Percentiles rank a stretch among this genome's conserved stretches.
Conservation (phyloP, 1,140 invertebrate genomes). For the Rhynchophorus ferrugineus region DNA sequence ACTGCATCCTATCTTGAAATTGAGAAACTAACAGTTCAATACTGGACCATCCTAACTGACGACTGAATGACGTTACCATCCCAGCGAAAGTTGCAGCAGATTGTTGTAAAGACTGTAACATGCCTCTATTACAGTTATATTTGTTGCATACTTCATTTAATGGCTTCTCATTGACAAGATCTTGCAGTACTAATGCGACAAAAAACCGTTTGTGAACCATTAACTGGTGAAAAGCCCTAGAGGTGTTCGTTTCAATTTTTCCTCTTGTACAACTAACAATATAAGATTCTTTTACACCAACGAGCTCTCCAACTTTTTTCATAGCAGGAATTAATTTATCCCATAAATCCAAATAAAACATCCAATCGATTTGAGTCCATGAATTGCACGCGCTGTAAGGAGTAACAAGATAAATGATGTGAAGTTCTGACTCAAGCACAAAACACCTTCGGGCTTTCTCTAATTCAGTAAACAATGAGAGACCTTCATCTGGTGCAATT, state of each 20-base stretch:
- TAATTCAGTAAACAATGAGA: conserved; percentile 83
- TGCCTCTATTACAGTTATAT: conserved; percentile 79
- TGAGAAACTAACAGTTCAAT: conserved; percentile 83
- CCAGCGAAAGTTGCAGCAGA: conserved; percentile 94
- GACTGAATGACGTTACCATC: conserved; percentile 49
- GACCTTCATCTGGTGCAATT: conserved; percentile 84
- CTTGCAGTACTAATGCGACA: conserved; percentile 83
- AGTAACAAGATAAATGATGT: conserved; percentile 89
- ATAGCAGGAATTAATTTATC: conserved; percentile 70
- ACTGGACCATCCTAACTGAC: conserved; percentile 86
- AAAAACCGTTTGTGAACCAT: conserved; percentile 70
- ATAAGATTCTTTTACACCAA: conserved; percentile 87
- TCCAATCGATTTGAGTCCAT: conserved; percentile 80
- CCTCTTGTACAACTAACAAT: conserved; percentile 73
- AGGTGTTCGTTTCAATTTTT: conserved; percentile 28
- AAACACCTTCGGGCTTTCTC: conserved; percentile 83
- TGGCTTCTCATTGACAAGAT: conserved; percentile 86
- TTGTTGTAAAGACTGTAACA: conserved; percentile 88
- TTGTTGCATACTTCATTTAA: conserved; percentile 70
- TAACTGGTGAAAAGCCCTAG: conserved; percentile 29
- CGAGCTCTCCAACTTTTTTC: conserved; percentile 79
- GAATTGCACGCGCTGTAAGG: conserved; percentile 75
- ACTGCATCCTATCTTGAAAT: conserved; percentile 89
- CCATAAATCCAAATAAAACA: conserved; percentile 78
- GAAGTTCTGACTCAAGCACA: conserved; percentile 89